Evolutionary conservation across 2,797 vertebrate genomes (phyloP).

Genomic region (Spinibarbus caldwelli): DNA sequence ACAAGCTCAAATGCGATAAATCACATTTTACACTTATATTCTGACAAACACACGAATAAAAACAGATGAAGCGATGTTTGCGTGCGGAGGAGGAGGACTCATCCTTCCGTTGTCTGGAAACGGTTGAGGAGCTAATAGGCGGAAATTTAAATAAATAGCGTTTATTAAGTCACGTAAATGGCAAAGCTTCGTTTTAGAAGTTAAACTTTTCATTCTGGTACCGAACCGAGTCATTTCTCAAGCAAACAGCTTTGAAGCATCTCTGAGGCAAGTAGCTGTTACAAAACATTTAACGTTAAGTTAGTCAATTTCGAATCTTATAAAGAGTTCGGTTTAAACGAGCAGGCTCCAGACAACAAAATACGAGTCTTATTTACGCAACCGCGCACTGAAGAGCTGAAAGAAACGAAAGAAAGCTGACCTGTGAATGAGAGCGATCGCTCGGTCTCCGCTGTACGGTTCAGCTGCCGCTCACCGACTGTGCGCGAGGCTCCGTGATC

Average conservation of each 20-base stretch:
- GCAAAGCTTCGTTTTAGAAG: background rate
- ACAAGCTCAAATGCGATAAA: background rate
- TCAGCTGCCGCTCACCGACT: slow-evolving; percentile 76
- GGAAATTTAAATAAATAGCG: background rate
- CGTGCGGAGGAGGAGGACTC: slow-evolving; percentile 6
- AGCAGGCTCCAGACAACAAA: background rate
- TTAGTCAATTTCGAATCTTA: background rate
- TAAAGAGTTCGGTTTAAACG: background rate
- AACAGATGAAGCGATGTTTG: background rate
- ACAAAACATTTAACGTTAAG: too few relatives aligned
- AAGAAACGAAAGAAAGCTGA: slow-evolving; percentile 57
- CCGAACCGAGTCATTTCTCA: background rate
- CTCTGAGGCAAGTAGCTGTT: background rate
- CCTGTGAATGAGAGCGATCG: slow-evolving; percentile 68
- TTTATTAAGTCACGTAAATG: background rate
- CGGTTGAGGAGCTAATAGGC: background rate
- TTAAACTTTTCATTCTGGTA: background rate
- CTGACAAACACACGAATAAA: background rate
- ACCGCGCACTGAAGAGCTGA: background rate
- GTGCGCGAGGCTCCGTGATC: slow-evolving; percentile 61
- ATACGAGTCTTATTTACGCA: background rate
- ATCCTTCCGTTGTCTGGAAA: slow-evolving; percentile 47
- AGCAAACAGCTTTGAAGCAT: slow-evolving; percentile 26
- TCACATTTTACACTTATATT: background rate
- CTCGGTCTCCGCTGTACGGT: slow-evolving; percentile 63